Evolutionary conservation across 2,797 vertebrate species (phyloP).

Genomic region (Pipistrellus pygmaeus): DNA sequence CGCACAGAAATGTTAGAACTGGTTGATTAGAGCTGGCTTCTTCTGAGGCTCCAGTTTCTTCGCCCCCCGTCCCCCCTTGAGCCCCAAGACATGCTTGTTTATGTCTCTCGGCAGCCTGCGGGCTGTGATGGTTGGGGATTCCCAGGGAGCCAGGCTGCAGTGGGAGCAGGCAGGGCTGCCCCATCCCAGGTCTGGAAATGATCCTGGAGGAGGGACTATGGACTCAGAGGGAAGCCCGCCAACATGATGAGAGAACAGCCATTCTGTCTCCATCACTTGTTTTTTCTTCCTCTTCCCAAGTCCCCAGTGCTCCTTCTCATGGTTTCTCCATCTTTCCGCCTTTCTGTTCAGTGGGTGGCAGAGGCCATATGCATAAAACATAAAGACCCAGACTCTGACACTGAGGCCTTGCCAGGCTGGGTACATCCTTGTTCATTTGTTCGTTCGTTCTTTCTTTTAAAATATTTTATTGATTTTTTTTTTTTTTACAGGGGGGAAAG

Average conservation of each 20-base stretch:
- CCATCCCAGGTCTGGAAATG: constrained; percentile 53
- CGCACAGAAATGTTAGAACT: not conserved
- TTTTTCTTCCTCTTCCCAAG: not conserved
- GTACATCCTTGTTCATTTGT: not conserved
- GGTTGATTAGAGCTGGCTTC: constrained; percentile 36
- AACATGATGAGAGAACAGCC: not conserved
- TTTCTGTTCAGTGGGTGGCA: not conserved
- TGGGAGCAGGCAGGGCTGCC: constrained; percentile 17
- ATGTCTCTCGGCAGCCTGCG: constrained; percentile 59
- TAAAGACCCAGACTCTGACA: not conserved
- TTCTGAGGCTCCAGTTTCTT: not conserved
- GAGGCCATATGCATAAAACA: not conserved
- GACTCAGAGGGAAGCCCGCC: not conserved
- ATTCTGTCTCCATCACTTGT: not conserved
- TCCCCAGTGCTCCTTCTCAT: rapidly evolving
- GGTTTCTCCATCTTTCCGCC: not conserved
- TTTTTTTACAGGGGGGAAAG: too few species aligned
- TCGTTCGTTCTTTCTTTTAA: not conserved
- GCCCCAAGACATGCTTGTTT: constrained; percentile 56
- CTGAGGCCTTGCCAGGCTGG: not conserved
- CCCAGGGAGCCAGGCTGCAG: not conserved
- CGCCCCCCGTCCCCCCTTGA: not conserved
- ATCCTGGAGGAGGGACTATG: not conserved
- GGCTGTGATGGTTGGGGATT: constrained; percentile 58
- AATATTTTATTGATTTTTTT: too few species aligned